phyloP scores from a whole-genome alignment of 2,113 vertebrate species.

The Callospermophilus lateralis region DNA sequence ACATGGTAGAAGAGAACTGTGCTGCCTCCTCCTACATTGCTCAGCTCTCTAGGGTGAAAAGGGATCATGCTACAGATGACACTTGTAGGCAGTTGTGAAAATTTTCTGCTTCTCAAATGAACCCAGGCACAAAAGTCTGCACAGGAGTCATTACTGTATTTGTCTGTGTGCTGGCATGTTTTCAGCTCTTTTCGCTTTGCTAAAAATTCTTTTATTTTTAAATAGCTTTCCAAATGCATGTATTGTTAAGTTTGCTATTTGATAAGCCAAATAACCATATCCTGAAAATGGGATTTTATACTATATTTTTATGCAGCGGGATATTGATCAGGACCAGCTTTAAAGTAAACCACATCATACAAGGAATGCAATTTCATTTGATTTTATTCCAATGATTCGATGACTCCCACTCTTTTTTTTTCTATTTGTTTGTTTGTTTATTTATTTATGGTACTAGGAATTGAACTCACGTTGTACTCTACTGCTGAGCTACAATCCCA shows the following conservation, averaged over 20 bases:
- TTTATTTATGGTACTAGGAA: too few relatives aligned
- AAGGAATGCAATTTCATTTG: not conserved
- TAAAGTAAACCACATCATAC: slow-evolving; percentile 11
- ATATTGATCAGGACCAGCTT: slow-evolving; percentile 39
- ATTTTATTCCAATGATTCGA: slow-evolving; percentile 51
- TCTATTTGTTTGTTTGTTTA: too few relatives aligned
- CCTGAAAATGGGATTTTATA: not conserved
- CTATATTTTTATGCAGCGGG: not conserved
- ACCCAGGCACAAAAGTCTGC: not conserved
- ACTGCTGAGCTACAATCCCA: too few relatives aligned
- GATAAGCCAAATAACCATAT: not conserved
- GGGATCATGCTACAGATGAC: not conserved
- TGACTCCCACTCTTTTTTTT: slow-evolving; percentile 1
- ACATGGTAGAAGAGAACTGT: not conserved
- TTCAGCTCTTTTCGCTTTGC: not conserved
- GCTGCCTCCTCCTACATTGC: not conserved
- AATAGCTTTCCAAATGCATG: not conserved
- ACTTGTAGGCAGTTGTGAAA: not conserved
- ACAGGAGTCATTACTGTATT: not conserved
- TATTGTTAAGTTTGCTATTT: slow-evolving; percentile 20
- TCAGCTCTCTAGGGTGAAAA: not conserved
- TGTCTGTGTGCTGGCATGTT: not conserved
- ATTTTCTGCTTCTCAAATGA: not conserved
- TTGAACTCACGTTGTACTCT: too few relatives aligned
- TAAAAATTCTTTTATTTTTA: slow-evolving; percentile 48